Conservation (phyloP, 2,113 vertebrate species). For the Phylloscopus trochiloides region DNA sequence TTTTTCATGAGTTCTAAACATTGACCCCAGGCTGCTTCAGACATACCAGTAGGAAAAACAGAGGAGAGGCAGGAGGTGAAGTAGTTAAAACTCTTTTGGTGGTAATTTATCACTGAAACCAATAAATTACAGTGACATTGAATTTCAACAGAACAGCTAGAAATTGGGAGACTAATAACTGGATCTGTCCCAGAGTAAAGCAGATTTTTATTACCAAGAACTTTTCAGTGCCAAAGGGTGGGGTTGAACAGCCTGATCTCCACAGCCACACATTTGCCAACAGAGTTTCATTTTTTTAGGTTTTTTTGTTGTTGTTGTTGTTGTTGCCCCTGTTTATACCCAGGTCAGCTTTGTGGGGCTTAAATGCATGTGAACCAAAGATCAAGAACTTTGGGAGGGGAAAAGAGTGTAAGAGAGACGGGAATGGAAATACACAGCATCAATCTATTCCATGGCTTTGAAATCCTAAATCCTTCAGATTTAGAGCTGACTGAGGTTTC, state of each 20-base stretch:
- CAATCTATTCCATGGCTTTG: neutral
- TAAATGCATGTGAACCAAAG: neutral
- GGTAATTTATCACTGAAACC: neutral
- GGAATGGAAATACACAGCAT: neutral
- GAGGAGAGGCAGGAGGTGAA: neutral
- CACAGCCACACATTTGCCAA: neutral
- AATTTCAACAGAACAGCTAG: conserved; percentile 8
- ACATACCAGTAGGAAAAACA: neutral
- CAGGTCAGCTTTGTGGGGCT: neutral
- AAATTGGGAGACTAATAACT: neutral
- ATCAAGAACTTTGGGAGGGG: neutral
- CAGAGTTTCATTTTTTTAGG: neutral
- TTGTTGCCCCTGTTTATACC: neutral
- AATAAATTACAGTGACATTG: neutral
- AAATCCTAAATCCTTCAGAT: neutral
- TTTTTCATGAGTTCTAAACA: neutral
- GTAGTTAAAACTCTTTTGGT: neutral
- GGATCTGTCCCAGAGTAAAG: neutral
- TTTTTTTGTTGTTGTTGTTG: neutral
- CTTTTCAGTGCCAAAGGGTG: conserved; percentile 39
- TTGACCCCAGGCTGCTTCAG: neutral
- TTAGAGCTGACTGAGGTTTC: neutral
- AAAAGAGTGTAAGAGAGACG: neutral
- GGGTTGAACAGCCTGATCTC: neutral
- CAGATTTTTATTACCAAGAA: conserved; percentile 10